Conservation (phyloP, 2,113 vertebrate species). For the Aptenodytes forsteri region DNA sequence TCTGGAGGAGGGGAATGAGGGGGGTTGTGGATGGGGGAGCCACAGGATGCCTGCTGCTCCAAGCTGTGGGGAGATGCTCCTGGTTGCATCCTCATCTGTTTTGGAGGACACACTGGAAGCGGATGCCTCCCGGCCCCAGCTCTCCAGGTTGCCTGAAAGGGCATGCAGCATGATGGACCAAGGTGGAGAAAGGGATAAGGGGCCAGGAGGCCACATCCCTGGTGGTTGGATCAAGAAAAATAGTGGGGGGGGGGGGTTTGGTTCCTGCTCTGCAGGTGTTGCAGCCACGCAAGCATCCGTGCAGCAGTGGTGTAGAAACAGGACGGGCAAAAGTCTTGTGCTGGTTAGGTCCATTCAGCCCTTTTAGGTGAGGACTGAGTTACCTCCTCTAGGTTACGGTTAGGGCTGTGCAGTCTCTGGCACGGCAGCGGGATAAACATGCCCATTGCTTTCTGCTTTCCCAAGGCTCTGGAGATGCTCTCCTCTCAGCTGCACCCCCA, state of each 20-base stretch:
- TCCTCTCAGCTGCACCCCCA: not conserved
- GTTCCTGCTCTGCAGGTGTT: not conserved
- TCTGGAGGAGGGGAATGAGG: not conserved
- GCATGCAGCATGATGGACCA: not conserved
- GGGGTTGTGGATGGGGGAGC: not conserved
- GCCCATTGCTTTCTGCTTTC: constrained; percentile 29
- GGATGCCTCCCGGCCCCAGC: rapidly evolving
- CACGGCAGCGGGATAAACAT: not conserved
- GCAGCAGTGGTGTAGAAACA: not conserved
- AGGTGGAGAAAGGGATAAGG: not conserved
- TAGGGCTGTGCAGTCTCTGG: constrained; percentile 58
- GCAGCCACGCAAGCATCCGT: rapidly evolving
- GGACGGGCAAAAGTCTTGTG: not conserved
- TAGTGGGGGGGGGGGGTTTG: not conserved
- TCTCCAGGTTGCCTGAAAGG: not conserved
- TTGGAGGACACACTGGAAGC: not conserved
- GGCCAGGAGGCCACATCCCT: not conserved
- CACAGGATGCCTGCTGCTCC: rapidly evolving
- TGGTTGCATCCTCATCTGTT: not conserved
- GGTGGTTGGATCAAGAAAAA: not conserved
- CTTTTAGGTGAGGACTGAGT: not conserved
- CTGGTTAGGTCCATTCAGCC: not conserved
- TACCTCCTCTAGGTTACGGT: constrained; percentile 15
- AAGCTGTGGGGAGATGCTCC: not conserved
- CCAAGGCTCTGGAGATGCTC: not conserved